Evolutionary conservation across 1,140 invertebrate species (phyloP).

Genomic region (Drosophila parvula): DNA sequence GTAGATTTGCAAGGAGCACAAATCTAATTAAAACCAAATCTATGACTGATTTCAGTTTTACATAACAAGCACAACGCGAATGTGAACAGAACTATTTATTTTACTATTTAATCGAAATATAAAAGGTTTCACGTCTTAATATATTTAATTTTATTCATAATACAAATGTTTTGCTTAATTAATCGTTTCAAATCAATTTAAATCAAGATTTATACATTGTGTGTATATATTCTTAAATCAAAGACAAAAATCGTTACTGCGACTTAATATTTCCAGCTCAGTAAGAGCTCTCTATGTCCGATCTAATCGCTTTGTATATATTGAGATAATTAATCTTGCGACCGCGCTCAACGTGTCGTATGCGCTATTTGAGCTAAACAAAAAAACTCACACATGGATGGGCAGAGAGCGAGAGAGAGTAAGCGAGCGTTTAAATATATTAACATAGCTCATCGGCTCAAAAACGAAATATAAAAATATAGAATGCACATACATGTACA

Average conservation of each 20-base stretch:
- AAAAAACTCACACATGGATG: constrained; percentile 40
- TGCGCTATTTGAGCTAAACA: constrained; percentile 45
- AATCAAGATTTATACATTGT: background rate
- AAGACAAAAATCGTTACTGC: background rate
- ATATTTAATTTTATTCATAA: too few species aligned
- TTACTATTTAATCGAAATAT: too few species aligned
- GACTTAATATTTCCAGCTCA: background rate
- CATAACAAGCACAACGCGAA: background rate
- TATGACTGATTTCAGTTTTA: background rate
- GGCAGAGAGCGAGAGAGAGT: constrained; percentile 7
- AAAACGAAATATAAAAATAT: constrained; percentile 15
- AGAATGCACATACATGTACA: constrained; percentile 7
- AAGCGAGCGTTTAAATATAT: background rate
- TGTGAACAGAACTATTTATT: too few species aligned
- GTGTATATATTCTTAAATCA: background rate
- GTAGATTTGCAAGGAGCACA: too few species aligned
- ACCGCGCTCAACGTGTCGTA: constrained; percentile 45
- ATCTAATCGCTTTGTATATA: constrained; percentile 5
- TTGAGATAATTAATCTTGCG: constrained; percentile 52
- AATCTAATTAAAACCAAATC: background rate
- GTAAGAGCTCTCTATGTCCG: background rate
- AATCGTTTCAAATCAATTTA: too few species aligned
- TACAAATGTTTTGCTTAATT: too few species aligned
- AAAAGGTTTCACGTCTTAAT: too few species aligned
- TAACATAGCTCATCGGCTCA: constrained; percentile 17